phyloP scores from a whole-genome alignment of 2,113 vertebrate species.

The Symphodus melops region DNA sequence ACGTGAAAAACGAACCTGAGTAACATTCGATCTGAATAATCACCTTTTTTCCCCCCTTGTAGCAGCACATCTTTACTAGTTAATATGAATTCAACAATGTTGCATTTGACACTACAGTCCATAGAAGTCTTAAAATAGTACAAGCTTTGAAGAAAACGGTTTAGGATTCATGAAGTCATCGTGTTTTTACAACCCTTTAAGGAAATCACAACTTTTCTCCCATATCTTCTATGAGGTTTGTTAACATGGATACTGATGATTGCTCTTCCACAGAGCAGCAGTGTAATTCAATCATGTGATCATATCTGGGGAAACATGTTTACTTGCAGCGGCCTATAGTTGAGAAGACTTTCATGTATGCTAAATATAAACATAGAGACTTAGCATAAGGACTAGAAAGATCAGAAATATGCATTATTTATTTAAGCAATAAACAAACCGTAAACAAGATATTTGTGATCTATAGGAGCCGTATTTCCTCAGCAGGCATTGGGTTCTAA shows the following conservation, averaged over 20 bases:
- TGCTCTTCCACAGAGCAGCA: neutral
- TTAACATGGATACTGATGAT: neutral
- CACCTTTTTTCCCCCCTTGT: neutral
- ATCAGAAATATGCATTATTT: no score
- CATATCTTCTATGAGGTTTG: neutral
- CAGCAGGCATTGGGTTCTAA: no score
- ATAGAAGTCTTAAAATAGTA: neutral
- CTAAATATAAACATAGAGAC: neutral
- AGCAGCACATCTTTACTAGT: neutral
- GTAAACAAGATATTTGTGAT: no score
- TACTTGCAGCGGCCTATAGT: neutral
- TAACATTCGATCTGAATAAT: neutral
- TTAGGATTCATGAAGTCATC: no score
- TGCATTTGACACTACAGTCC: neutral
- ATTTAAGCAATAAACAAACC: no score
- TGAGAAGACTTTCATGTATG: neutral
- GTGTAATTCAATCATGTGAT: conserved; percentile 3
- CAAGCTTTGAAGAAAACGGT: no score
- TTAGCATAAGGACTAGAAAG: no score
- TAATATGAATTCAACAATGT: neutral
- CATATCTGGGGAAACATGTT: neutral
- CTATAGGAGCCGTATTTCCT: no score
- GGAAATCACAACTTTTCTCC: neutral
- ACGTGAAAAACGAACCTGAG: neutral
- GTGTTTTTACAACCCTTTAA: neutral